Base-by-base conservation (phyloP, 2,797 vertebrate species). In the Acropternis orthonyx region DNA sequence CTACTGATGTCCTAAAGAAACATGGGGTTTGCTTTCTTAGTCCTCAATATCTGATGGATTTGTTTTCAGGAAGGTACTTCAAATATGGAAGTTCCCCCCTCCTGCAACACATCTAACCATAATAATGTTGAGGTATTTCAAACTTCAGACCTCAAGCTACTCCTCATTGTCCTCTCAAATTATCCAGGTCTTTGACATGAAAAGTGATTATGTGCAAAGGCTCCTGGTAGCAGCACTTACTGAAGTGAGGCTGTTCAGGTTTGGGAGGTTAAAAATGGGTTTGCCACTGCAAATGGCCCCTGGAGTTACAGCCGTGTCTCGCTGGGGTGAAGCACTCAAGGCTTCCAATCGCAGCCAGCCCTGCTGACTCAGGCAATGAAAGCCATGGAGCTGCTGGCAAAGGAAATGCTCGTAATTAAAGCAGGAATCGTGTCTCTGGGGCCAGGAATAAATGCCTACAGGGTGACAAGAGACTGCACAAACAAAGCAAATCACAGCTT, bases 371-470 rank as follows among this genome's bases (percentile, higher is more conserved):
- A 46, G 85, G 91, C 71, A 37, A 28, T 4, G 93, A 92, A 52
- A 59, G 72, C 95, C 52, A 51, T 6, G 79, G 88, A 94, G 43
- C 91, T 37, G 95, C 95, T 92, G 92, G 91, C 87, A 58, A 66
- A 83, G 88, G 79, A 88, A 96, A 94, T 65, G 74, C 73, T 92
- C 34, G n/a, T 74, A 73, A 96, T 95, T 92, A 93, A 87, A 92
- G 95, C 79, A 4, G 79, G 34, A 74, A 93, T 80, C 24, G 28
- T 84, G 95, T 73, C 74, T 77, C 92, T 48, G 78, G 86, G 84
- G 83, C 74, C 84, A 94, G 94, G 73, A 93, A 92, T 67, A 83
- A 93, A 88, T 69, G 84, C 91, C 95, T 59, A 37, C 46, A 26
- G 92, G 79, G 92, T 30, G 86, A 92, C 14, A 28, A 86, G 76